Percentiles rank a stretch among this genome's conserved stretches.
Conservation (phyloP, 1,140 invertebrate species). For the Dolichoris vasculosae region DNA sequence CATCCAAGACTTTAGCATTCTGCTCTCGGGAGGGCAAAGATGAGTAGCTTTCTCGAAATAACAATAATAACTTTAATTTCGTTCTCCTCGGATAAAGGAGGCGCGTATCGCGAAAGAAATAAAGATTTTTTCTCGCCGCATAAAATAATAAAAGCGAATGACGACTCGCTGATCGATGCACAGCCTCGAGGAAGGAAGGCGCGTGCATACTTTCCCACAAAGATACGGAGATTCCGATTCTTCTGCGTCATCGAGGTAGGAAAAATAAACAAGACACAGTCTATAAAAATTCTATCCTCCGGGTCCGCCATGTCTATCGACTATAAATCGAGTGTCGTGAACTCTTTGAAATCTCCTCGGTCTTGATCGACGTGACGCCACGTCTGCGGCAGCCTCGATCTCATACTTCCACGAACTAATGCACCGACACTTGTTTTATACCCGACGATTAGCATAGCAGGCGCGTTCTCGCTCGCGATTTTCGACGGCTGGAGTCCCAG, state of each 20-base stretch:
- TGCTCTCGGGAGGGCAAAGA: not conserved
- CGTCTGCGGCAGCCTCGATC: not conserved
- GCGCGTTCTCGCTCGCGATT: slow-evolving; percentile 22
- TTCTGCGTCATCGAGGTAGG: slow-evolving; percentile 16
- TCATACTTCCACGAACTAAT: slow-evolving; percentile 25
- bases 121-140: not conserved
- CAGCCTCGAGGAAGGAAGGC: not conserved
- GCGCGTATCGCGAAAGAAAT: not conserved
- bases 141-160: slow-evolving; percentile 11
- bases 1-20: not conserved
- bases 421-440: slow-evolving; percentile 38
- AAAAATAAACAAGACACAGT: not conserved
- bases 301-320: not conserved
- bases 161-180: slow-evolving; percentile 30
- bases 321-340: slow-evolving; percentile 19
- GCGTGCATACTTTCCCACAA: slow-evolving; percentile 42
- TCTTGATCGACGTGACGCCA: slow-evolving; percentile 19
- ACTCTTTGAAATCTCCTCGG: slow-evolving; percentile 2
- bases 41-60: not conserved
- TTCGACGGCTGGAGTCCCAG: slow-evolving; percentile 19
- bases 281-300: slow-evolving; percentile 17
- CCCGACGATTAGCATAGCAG: slow-evolving; percentile 33
- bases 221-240: slow-evolving; percentile 28
- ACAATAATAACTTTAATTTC: slow-evolving; percentile 15
- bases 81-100: not conserved